Evolutionary conservation across 2,113 vertebrate species (phyloP).

Genomic region (Apodemus sylvaticus): DNA sequence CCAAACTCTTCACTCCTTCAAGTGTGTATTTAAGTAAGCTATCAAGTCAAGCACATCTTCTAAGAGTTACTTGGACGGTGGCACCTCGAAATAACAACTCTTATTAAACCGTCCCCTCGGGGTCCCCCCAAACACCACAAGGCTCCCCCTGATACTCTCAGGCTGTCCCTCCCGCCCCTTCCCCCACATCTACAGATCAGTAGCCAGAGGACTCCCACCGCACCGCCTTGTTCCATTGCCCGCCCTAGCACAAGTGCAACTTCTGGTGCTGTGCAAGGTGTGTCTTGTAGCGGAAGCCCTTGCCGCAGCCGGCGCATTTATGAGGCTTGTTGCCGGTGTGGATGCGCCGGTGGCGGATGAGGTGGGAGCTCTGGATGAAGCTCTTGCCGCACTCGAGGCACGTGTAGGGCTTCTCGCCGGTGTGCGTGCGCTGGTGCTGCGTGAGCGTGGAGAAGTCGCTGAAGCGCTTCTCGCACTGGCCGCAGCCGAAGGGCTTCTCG

Average conservation of each 20-base stretch:
- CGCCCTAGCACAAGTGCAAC: conserved; percentile 67
- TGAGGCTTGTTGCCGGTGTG: conserved; percentile 77
- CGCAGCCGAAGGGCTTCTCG: conserved; percentile 76
- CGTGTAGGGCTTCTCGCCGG: conserved; percentile 76
- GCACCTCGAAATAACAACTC: neutral
- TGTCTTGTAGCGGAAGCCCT: conserved; percentile 78
- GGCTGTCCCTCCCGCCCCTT: neutral
- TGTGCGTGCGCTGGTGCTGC: conserved; percentile 80
- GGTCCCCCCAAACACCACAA: neutral
- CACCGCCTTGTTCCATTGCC: accelerated
- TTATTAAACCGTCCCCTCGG: neutral
- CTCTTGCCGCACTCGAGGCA: conserved; percentile 76
- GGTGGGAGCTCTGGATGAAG: conserved; percentile 77
- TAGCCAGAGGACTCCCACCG: neutral
- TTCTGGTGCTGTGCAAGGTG: conserved; percentile 73
- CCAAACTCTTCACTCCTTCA: neutral
- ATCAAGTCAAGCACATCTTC: neutral
- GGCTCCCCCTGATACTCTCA: neutral
- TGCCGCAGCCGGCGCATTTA: conserved; percentile 68
- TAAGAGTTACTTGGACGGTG: neutral
- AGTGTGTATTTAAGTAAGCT: neutral
- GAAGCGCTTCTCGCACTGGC: conserved; percentile 78
- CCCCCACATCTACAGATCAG: neutral
- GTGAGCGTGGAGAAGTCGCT: conserved; percentile 72
- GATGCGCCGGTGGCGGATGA: conserved; percentile 75